Evolutionary conservation across 1,140 invertebrate genomes (phyloP).

Genomic region (Trichonephila inaurata): DNA sequence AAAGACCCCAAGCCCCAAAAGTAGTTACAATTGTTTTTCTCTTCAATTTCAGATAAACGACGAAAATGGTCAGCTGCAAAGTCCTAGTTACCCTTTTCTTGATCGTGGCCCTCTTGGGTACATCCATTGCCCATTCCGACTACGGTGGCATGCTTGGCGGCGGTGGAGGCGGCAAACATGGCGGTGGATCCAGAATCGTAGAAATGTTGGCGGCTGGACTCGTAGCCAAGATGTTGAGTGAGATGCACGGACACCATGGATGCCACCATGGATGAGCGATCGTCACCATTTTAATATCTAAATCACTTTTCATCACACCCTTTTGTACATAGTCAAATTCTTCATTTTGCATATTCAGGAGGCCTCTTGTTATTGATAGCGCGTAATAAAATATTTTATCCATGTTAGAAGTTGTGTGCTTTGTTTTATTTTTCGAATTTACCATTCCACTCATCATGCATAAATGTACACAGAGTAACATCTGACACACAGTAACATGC

Average conservation of each 20-base stretch:
- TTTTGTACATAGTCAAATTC: not conserved
- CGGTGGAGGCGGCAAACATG: not conserved
- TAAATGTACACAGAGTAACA: no score
- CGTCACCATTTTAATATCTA: not conserved
- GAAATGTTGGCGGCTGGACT: constrained; percentile 67
- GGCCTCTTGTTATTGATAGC: not conserved
- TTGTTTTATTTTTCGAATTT: not conserved
- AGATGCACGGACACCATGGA: constrained; percentile 52
- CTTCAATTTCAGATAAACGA: no score
- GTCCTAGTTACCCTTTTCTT: not conserved
- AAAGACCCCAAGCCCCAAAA: no score
- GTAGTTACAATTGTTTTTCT: no score
- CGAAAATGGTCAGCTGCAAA: constrained; percentile 18
- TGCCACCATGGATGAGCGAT: constrained; percentile 2
- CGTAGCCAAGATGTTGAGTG: constrained; percentile 66
- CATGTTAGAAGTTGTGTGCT: not conserved
- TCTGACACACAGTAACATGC: no score
- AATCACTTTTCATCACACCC: not conserved
- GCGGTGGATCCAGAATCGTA: constrained; percentile 29
- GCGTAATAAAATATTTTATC: not conserved
- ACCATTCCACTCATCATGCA: no score
- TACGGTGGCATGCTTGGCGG: constrained; percentile 39
- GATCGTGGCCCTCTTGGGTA: not conserved
- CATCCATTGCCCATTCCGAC: not conserved
- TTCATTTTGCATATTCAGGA: not conserved